A percentile compares a stretch with the other conserved stretches of the same genome.
Evolutionary conservation across 1,140 invertebrate species (phyloP).

Genomic region (Palaemon carinicauda): DNA sequence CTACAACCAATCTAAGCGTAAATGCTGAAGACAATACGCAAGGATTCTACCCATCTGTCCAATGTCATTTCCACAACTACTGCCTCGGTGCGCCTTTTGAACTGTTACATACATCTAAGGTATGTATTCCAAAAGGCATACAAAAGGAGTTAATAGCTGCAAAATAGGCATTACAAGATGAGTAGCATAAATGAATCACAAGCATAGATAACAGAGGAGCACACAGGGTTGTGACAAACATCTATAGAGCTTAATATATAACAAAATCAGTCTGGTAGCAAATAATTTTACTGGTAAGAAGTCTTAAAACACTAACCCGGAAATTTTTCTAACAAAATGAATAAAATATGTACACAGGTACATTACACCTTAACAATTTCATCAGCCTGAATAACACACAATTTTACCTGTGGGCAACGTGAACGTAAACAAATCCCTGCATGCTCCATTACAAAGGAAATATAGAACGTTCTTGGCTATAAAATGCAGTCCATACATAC

Average conservation of each 20-base stretch:
- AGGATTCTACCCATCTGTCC: conserved; percentile 29
- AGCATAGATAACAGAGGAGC: conserved; percentile 34
- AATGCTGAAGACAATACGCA: conserved; percentile 50
- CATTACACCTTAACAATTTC: no score
- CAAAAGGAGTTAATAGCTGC: background rate
- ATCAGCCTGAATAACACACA: no score
- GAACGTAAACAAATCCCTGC: conserved; percentile 6
- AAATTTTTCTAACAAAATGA: background rate
- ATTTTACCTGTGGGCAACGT: background rate
- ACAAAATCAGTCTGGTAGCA: no score
- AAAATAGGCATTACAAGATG: conserved; percentile 18
- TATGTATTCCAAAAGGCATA: background rate
- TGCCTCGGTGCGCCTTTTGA: background rate
- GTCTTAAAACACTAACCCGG: background rate
- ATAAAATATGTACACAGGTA: background rate
- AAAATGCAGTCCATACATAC: conserved; percentile 14
- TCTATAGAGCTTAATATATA: no score
- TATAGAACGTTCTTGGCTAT: conserved; percentile 24
- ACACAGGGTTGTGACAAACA: conserved; percentile 24
- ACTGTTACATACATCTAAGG: no score
- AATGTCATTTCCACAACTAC: background rate
- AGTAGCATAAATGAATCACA: conserved; percentile 37
- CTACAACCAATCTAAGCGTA: conserved; percentile 55
- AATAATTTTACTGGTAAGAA: no score
- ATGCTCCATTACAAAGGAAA: conserved; percentile 28